phyloP scores from a whole-genome alignment of 1,140 invertebrate species.

The Papilio polyxenes region DNA sequence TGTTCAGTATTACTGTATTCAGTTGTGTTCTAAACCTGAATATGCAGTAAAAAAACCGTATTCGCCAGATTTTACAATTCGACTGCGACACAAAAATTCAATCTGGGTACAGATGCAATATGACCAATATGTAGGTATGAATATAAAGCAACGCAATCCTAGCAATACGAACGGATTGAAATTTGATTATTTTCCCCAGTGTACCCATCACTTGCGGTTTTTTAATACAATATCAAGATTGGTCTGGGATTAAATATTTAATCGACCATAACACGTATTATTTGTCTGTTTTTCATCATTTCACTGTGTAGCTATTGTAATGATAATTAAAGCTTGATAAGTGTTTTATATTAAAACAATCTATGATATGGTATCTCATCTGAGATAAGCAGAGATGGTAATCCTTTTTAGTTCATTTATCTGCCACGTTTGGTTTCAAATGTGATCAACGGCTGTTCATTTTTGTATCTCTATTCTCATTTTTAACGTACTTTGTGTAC shows the following conservation, averaged over 20 bases:
- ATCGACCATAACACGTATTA: constrained; percentile 9
- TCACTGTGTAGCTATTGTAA: neutral
- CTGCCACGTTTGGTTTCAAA: neutral
- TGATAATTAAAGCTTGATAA: neutral
- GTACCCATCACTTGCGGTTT: constrained; percentile 15
- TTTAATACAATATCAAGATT: constrained; percentile 24
- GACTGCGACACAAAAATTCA: neutral
- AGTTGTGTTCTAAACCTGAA: neutral
- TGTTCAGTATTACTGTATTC: neutral
- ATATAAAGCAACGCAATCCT: constrained; percentile 1
- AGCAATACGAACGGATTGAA: neutral
- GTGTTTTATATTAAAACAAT: neutral
- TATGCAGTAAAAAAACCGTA: neutral
- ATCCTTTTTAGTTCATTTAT: neutral
- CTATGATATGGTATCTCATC: neutral
- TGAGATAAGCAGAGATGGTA: neutral
- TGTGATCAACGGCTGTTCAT: neutral
- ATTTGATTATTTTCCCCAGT: constrained; percentile 15
- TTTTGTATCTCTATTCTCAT: neutral
- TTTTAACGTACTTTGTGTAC: too few species aligned
- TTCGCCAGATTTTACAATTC: neutral
- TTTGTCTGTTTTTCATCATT: neutral
- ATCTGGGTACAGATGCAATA: neutral
- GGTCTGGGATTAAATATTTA: constrained; percentile 23
- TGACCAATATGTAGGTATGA: neutral